phyloP scores from a whole-genome alignment of 1,140 invertebrate species.

The Zaprionus camerounensis region DNA sequence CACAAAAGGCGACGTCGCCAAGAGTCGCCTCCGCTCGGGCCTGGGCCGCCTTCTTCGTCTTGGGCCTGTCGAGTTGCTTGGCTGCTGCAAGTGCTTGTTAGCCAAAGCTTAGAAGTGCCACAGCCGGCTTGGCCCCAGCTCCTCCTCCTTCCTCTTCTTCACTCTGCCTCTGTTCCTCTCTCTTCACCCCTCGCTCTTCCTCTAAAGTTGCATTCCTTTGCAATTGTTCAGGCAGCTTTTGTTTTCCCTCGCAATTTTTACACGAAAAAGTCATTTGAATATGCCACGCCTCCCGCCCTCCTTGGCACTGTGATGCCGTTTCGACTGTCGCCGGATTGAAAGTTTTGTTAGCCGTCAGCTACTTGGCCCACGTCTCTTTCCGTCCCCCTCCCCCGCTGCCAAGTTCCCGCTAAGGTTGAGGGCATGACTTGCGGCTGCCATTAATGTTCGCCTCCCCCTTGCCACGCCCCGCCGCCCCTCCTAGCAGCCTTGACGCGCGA shows the following conservation, averaged over 20 bases:
- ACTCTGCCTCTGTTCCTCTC: conserved; percentile 9
- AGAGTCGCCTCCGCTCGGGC: conserved; percentile 20
- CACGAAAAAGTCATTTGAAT: conserved; percentile 82
- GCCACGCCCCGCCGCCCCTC: neutral
- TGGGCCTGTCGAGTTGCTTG: conserved; percentile 28
- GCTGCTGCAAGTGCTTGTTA: conserved; percentile 72
- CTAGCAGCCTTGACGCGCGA: conserved; percentile 62
- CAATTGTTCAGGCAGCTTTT: conserved; percentile 77
- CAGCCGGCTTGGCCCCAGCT: neutral
- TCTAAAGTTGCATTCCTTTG: conserved; percentile 73
- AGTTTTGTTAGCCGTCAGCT: conserved; percentile 78
- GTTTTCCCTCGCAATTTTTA: conserved; percentile 76
- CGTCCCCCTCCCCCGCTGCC: neutral
- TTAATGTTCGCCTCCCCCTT: conserved; percentile 55
- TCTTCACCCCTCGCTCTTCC: neutral
- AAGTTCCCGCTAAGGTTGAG: conserved; percentile 61
- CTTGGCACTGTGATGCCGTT: conserved; percentile 21
- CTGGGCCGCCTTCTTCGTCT: conserved; percentile 22
- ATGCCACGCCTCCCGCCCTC: conserved; percentile 31
- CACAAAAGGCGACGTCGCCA: conserved; percentile 52
- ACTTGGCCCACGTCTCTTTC: conserved; percentile 47
- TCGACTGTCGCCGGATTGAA: conserved; percentile 59
- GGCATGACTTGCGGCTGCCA: conserved; percentile 70
- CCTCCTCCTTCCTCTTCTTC: neutral
- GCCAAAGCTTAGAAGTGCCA: conserved; percentile 72